Percentiles rank a stretch among this genome's conserved stretches.
These are phyloP conservation scores for Sipha maydis DNA, from an alignment of 2,888 invertebrate genomes.

Conservation along the genomic window DNA sequence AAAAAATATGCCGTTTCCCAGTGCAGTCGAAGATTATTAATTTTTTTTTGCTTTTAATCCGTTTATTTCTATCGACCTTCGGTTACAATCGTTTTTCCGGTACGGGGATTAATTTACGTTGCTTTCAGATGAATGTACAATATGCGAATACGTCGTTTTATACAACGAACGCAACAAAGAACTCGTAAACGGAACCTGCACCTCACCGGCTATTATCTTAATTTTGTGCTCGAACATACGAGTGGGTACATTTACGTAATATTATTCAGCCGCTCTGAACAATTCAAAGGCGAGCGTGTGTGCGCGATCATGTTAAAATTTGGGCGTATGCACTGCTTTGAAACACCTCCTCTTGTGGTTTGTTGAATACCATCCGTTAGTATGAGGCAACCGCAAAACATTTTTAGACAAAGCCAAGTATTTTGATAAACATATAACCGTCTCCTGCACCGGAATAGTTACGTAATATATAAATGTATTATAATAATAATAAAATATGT, in stretches of 20 bases:
- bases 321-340: not conserved
- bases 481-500: too few species aligned
- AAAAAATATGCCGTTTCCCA: too few species aligned
- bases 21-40: too few species aligned
- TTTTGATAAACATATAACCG: not conserved
- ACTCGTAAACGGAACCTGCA: not conserved
- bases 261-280: not conserved
- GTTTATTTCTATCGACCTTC: too few species aligned
- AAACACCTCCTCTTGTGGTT: constrained; percentile 10
- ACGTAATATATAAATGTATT: too few species aligned
- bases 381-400: not conserved
- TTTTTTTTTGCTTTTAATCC: too few species aligned
- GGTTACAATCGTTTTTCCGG: too few species aligned
- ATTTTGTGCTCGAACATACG: not conserved
- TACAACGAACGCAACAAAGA: too few species aligned
- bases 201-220: not conserved
- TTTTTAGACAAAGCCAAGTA: not conserved
- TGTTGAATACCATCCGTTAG: not conserved
- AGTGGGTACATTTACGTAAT: constrained; percentile 19
- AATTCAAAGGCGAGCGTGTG: constrained; percentile 15
- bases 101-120: too few species aligned
- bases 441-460: too few species aligned
- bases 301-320: constrained; percentile 10
- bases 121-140: too few species aligned
- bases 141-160: too few species aligned